Evolutionary conservation across 92 coral and sea anemone genomes (phyloP).

Genomic region (Diadumene lineata): DNA sequence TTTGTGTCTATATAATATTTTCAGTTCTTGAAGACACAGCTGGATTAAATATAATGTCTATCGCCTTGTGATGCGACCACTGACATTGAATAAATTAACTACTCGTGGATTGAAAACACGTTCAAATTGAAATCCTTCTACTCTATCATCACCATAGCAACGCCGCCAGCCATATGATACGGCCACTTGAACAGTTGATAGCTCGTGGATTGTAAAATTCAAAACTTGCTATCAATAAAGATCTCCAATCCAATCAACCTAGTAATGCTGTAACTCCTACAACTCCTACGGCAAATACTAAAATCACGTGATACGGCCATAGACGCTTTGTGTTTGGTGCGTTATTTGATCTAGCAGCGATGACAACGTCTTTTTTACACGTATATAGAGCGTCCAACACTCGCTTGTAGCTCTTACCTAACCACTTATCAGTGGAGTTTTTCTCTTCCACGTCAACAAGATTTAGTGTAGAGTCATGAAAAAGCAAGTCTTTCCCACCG

Average conservation of each 20-base stretch:
- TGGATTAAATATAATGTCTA: no score
- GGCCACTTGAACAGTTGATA: no score
- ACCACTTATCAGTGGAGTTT: constrained; percentile 57
- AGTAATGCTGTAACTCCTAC: not conserved
- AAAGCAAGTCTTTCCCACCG: constrained; percentile 45
- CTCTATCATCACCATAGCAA: no score
- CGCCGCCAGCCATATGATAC: no score
- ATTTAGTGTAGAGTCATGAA: constrained; percentile 49
- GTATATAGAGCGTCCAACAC: constrained; percentile 40
- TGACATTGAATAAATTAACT: no score
- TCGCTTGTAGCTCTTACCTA: constrained; percentile 37
- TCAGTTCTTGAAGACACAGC: no score
- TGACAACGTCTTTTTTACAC: constrained; percentile 20
- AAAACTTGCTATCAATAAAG: not conserved
- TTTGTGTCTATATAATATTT: no score
- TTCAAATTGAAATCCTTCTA: no score
- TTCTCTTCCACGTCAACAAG: constrained; percentile 45
- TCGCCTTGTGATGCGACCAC: no score
- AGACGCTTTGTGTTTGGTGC: constrained; percentile 15
- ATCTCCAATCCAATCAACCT: not conserved
- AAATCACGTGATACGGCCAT: not conserved
- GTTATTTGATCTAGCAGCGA: constrained; percentile 24
- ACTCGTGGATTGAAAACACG: no score
- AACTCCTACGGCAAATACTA: not conserved
- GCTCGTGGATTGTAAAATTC: no score